Evolutionary conservation across 2,797 vertebrate genomes (phyloP), one percentile per base, ranked within the genome.

Genomic region (Lepus oiostolus): DNA sequence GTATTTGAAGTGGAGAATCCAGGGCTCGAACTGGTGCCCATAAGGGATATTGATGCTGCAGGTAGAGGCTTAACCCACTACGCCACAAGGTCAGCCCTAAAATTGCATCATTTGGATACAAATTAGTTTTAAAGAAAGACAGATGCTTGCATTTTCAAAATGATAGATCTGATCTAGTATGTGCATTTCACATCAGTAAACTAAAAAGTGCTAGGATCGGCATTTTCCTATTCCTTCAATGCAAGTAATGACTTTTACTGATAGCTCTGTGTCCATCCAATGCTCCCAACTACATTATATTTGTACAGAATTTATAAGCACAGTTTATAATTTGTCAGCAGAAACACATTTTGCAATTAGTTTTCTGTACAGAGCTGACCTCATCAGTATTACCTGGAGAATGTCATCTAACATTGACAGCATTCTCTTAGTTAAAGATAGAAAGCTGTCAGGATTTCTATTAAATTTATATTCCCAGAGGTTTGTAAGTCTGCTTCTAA

Each of bases 311-410:
- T 89, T n/a, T 90, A 79, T 91, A 97, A 96, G 79, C 54, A 62
- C 24, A 88, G 47, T 88, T 96, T 92, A 94, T 85, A 96, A 95
- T 93, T 96, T 96, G 92, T 96, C 96, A 97, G 92, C 75, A 95
- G 60, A 96, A 97, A 95, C 47, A 96, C 26, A 91, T 70, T n/a
- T 89, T 90, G 52, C 85, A 96, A 94, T 96, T 97, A 94, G 72
- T 91, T 96, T 97, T 62, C 84, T 89, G n/a, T 82, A 91, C 58
- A 89, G 77, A 93, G 82, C 68, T 94, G 95, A 96, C 93, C 91
- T 97, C 90, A 93, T 92, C 96, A 90, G 62, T 87, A 93, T 96
- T 95, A 96, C 94, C 72, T 95, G 76, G 58, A 81, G 87, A 88
- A 82, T 72, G 26, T 35, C 88, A 75, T 81, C 74, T 82, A 93